phyloP scores from a whole-genome alignment of 2,888 invertebrate species.

The Callinectes sapidus region DNA sequence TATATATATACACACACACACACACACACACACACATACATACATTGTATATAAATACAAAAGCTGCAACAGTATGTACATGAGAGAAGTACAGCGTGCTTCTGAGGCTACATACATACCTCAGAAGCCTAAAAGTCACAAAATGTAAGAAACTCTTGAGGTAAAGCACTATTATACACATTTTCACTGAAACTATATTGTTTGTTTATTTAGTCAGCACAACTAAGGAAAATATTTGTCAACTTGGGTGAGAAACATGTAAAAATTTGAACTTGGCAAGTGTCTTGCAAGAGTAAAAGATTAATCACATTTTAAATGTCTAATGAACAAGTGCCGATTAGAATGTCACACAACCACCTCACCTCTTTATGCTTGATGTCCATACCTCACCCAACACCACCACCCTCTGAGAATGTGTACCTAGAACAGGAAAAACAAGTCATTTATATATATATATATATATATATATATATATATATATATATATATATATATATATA shows the following conservation, averaged over 20 bases:
- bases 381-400: constrained; percentile 26
- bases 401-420: not conserved
- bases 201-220: not conserved
- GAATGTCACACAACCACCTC: not conserved
- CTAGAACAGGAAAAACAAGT: not conserved
- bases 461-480: no score
- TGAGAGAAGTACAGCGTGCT: not conserved
- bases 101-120: not conserved
- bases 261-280: not conserved
- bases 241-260: no score
- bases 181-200: not conserved
- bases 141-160: not conserved
- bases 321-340: not conserved
- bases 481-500: no score
- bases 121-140: not conserved
- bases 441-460: no score
- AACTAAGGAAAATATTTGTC: no score
- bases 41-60: not conserved
- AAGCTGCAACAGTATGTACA: not conserved
- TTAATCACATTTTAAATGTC: not conserved
- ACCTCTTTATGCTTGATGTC: constrained; percentile 61
- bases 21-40: no score
- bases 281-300: not conserved
- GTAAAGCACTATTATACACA: not conserved
- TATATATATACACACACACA: no score